These are phyloP conservation scores for Maniola jurtina DNA, from an alignment of 1,140 invertebrate genomes.

Conservation along the genomic window DNA sequence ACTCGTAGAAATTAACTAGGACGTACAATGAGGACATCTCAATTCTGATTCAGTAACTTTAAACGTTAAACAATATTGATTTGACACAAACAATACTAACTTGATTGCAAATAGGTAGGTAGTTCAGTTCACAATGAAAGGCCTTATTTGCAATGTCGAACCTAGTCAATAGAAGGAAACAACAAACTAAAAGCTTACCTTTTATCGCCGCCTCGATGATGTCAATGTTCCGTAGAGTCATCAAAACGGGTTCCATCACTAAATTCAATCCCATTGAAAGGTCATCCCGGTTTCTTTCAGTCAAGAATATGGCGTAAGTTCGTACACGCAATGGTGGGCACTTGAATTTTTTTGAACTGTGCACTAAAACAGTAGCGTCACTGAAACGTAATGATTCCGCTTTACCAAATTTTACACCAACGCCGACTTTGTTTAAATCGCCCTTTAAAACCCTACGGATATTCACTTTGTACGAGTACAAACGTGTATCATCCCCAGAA, in stretches of 20 bases:
- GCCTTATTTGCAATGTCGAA: background rate
- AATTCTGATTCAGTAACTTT: no score
- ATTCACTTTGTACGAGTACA: conserved; percentile 60
- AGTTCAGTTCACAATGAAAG: no score
- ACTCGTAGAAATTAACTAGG: no score
- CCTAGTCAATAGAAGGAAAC: conserved; percentile 12
- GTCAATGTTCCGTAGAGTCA: conserved; percentile 57
- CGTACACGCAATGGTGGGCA: conserved; percentile 53
- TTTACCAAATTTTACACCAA: conserved; percentile 43
- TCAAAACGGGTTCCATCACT: conserved; percentile 53
- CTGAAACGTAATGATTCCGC: conserved; percentile 51
- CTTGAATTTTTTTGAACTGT: conserved; percentile 42
- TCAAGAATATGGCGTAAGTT: conserved; percentile 63
- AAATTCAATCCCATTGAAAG: conserved; percentile 41
- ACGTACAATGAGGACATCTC: no score
- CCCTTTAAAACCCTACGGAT: conserved; percentile 65
- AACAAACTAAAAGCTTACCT: conserved; percentile 44
- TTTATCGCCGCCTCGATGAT: conserved; percentile 60
- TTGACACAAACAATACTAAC: no score
- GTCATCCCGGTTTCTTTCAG: conserved; percentile 37
- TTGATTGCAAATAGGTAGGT: no score
- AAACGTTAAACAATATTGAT: no score
- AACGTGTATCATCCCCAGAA: conserved; percentile 34
- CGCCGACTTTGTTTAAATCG: conserved; percentile 58
- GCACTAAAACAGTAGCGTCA: conserved; percentile 56